Evolutionary conservation across 1,140 invertebrate species (phyloP).

Genomic region (Brachystomella parvula): DNA sequence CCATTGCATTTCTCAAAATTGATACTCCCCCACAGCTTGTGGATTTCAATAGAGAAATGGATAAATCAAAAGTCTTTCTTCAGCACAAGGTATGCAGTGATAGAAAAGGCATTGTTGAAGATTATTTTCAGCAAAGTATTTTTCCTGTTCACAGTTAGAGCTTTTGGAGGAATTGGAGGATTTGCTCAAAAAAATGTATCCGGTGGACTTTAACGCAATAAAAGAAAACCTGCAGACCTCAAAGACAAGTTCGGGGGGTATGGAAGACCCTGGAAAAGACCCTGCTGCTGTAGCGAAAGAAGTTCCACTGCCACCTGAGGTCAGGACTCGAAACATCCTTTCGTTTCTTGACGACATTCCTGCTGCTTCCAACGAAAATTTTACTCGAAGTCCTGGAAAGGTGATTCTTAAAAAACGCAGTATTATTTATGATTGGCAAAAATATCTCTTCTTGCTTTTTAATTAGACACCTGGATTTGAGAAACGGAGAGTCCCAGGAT

Average conservation of each 20-base stretch:
- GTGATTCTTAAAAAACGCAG: not conserved
- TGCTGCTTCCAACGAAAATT: constrained; percentile 6
- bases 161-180: constrained; percentile 8
- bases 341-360: constrained; percentile 19
- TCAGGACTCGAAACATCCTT: constrained; percentile 5
- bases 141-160: not conserved
- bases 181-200: constrained; percentile 15
- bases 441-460: not conserved
- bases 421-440: not conserved
- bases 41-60: constrained; percentile 35
- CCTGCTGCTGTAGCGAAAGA: too few relatives aligned
- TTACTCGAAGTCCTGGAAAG: constrained; percentile 14
- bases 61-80: constrained; percentile 35
- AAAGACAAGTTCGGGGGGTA: not conserved
- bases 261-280: not conserved
- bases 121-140: not conserved
- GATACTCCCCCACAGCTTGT: constrained; percentile 21
- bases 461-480: not conserved
- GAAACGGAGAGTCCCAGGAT: not conserved
- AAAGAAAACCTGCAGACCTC: not conserved
- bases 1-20: constrained; percentile 22
- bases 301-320: too few relatives aligned
- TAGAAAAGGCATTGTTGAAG: too few relatives aligned
- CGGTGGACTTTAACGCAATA: not conserved
- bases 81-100: constrained; percentile 20